phyloP scores from a whole-genome alignment of 1,140 invertebrate species.

The Drosophila miranda region DNA sequence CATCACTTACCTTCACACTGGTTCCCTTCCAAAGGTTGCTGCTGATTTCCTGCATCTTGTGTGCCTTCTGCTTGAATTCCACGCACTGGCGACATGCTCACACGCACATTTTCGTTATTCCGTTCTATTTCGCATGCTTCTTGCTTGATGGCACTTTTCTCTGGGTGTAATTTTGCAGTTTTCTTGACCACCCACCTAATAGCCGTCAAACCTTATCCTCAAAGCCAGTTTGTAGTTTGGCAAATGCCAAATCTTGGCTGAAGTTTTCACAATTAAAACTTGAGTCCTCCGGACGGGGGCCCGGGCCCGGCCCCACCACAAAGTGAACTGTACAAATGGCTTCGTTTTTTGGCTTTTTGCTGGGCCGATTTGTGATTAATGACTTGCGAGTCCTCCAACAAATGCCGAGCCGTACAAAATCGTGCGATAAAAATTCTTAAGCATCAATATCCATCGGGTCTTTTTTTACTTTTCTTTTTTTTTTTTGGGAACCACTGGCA shows the following conservation, averaged over 20 bases:
- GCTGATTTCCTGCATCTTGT: no score
- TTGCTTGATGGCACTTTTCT: no score
- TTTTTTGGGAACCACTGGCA: slow-evolving; percentile 8
- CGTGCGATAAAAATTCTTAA: slow-evolving; percentile 79
- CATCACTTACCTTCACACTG: no score
- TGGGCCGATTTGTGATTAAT: slow-evolving; percentile 73
- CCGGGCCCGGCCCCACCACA: slow-evolving; percentile 11
- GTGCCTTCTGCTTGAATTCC: no score
- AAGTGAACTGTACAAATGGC: slow-evolving; percentile 58
- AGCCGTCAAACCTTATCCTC: not conserved
- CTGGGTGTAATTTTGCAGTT: no score
- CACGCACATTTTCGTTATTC: no score
- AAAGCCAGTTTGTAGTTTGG: slow-evolving; percentile 3
- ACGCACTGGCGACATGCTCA: no score
- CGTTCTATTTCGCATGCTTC: no score
- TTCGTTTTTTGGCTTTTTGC: slow-evolving; percentile 64
- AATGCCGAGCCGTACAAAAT: slow-evolving; percentile 63
- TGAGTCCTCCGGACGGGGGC: slow-evolving; percentile 33
- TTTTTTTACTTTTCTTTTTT: no score
- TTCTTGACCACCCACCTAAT: no score
- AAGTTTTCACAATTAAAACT: slow-evolving; percentile 59
- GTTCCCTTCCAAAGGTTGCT: no score
- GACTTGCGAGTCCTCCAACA: slow-evolving; percentile 31
- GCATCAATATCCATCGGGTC: slow-evolving; percentile 75
- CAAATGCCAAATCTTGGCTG: slow-evolving; percentile 1